A percentile compares a stretch with the other conserved stretches of the same genome.
Evolutionary conservation across 2,797 vertebrate species (phyloP).

Genomic region (Varecia variegata): DNA sequence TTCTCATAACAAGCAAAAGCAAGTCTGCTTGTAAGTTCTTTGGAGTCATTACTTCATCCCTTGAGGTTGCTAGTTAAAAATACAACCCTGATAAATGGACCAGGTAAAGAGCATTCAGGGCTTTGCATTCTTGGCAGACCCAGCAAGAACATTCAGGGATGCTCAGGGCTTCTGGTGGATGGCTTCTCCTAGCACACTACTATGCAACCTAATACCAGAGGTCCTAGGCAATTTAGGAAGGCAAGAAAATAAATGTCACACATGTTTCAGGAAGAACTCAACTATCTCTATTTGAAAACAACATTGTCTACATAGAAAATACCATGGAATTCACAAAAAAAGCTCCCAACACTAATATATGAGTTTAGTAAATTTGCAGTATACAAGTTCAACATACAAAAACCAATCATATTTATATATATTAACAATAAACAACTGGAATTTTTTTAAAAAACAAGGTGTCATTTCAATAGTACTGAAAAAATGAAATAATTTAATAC

Average conservation of each 20-base stretch:
- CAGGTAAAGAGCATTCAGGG: background rate
- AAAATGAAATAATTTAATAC: background rate
- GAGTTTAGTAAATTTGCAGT: slow-evolving; percentile 17
- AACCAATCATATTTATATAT: background rate
- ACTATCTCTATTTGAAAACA: background rate
- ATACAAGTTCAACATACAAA: background rate
- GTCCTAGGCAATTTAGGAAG: background rate
- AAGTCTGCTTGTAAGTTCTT: slow-evolving; percentile 50
- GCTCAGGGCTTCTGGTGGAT: background rate
- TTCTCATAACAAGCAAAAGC: slow-evolving; percentile 46
- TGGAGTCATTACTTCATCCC: background rate
- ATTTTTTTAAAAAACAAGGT: background rate
- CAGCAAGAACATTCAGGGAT: background rate
- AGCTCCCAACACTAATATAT: background rate
- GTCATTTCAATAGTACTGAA: slow-evolving; percentile 12
- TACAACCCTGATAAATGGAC: background rate
- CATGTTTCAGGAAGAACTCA: background rate
- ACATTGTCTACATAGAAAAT: background rate
- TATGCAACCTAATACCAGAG: background rate
- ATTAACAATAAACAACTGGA: background rate
- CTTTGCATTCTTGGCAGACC: background rate
- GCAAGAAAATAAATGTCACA: background rate
- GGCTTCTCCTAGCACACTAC: background rate
- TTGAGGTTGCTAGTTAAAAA: slow-evolving; percentile 1
- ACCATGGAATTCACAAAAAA: slow-evolving; percentile 15